These are phyloP conservation scores for Lepus townsendii DNA, from an alignment of 2,797 vertebrate genomes.

Conservation along the genomic window DNA sequence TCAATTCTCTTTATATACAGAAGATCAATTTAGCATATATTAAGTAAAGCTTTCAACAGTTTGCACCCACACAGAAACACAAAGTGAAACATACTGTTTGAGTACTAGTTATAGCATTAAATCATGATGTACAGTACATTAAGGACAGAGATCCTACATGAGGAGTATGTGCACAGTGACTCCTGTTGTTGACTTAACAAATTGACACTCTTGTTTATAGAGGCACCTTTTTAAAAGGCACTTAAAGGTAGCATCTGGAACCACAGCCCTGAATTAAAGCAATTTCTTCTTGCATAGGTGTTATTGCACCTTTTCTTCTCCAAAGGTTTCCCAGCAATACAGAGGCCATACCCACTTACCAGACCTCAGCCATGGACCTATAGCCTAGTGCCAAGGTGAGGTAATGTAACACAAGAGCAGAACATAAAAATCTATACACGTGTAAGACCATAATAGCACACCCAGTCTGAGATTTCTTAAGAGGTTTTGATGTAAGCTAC, in stretches of 20 bases:
- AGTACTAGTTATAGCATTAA: too few relatives aligned
- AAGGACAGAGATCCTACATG: too few relatives aligned
- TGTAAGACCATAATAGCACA: background rate
- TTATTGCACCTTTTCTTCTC: background rate
- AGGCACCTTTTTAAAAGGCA: background rate
- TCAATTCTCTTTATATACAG: too few relatives aligned
- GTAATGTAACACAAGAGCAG: background rate
- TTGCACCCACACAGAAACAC: too few relatives aligned
- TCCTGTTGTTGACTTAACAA: too few relatives aligned
- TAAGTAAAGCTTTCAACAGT: too few relatives aligned
- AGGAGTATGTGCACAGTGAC: too few relatives aligned
- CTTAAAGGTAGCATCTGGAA: background rate
- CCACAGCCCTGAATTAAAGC: background rate
- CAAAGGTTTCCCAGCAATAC: background rate
- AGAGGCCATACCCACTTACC: background rate
- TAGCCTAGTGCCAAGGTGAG: background rate
- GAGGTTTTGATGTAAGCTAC: background rate
- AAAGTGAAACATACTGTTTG: too few relatives aligned
- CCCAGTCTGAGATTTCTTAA: background rate
- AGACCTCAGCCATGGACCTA: background rate
- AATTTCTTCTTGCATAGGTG: background rate
- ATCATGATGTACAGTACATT: too few relatives aligned
- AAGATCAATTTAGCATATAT: too few relatives aligned
- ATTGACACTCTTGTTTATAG: too few relatives aligned
- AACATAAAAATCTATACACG: conserved; percentile 2